These are phyloP conservation scores for Hyperopisus bebe DNA, from an alignment of 2,113 vertebrate genomes.

Conservation along the genomic window DNA sequence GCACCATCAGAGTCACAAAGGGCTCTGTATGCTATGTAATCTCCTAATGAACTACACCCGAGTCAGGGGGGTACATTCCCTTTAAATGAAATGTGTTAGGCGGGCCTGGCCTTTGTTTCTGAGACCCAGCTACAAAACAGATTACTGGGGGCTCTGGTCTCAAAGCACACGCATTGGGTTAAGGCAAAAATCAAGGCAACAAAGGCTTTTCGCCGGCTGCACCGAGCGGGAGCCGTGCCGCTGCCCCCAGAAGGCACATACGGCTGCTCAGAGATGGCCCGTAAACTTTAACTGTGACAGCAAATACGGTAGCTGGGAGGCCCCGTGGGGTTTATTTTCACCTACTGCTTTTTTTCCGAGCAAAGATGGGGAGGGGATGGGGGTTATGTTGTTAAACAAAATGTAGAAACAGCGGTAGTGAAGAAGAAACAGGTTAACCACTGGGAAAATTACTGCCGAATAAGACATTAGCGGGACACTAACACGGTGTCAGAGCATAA, in stretches of 20 bases:
- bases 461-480: background rate
- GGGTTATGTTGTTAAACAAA: background rate
- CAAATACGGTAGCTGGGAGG: background rate
- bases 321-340: background rate
- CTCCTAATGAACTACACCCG: conserved; percentile 97
- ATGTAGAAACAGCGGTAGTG: background rate
- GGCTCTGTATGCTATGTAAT: conserved; percentile 82
- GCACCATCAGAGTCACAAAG: conserved; percentile 75
- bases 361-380: background rate
- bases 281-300: conserved; percentile 4
- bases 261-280: background rate
- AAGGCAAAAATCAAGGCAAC: conserved; percentile 2
- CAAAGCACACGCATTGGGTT: background rate
- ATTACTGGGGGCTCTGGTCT: conserved; percentile 74
- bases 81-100: conserved; percentile 88
- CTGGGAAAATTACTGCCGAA: background rate
- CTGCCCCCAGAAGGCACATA: background rate
- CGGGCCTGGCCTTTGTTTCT: conserved; percentile 90
- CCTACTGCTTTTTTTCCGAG: background rate
- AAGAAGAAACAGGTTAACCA: background rate
- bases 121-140: conserved; percentile 89
- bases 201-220: background rate
- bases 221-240: background rate
- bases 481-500: background rate
- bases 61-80: conserved; percentile 74